Evolutionary conservation across 23 tunicate species (phyloP), one percentile per base, ranked within the genome.

Genomic region (Phallusia fumigata): DNA sequence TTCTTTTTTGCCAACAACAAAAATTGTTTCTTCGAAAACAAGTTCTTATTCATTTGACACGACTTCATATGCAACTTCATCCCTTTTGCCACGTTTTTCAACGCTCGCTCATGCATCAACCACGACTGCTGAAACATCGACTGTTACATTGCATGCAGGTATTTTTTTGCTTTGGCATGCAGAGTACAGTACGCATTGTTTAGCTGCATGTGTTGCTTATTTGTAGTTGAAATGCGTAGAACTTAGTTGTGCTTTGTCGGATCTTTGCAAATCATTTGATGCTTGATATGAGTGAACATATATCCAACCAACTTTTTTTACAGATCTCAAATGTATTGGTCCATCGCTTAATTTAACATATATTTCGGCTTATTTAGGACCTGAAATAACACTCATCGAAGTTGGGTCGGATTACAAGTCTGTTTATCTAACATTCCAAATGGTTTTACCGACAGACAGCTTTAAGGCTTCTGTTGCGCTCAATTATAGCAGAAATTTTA

Each of bases 341-440:
- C 15, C 18, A 18, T 15, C 18, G 18, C 18, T 13, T 13, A 51
- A 51, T 51, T 13, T 51, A 51, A 51, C 58, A 51, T 18, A 13
- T 51, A 13, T 22, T 8, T 58, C 13, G 28, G 28, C 3, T 58
- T 3, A 21, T 32, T 74, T 74, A 74, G 77, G 77, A 32, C 36
- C 77, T 31, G 35, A 32, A 74, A 33, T 74, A 21, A 3, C 40
- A 0, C 30, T 32, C 16, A 30, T 74, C n/a, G 77, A 74, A 19
- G 22, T 19, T 30, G 77, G 77, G 36, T 74, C 77, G 22, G 77
- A 74, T 31, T 74, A 74, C 40, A 74, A 74, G 35, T 74, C 77
- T 19, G 77, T 74, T 28, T 74, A 32, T 33, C 6, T 74, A 10
- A 74, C 11, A 0, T 74, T 74, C 30, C 31, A 28, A 74, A 24